These are phyloP conservation scores for Eciton burchellii DNA, from an alignment of 1,140 invertebrate species.

Conservation along the genomic window DNA sequence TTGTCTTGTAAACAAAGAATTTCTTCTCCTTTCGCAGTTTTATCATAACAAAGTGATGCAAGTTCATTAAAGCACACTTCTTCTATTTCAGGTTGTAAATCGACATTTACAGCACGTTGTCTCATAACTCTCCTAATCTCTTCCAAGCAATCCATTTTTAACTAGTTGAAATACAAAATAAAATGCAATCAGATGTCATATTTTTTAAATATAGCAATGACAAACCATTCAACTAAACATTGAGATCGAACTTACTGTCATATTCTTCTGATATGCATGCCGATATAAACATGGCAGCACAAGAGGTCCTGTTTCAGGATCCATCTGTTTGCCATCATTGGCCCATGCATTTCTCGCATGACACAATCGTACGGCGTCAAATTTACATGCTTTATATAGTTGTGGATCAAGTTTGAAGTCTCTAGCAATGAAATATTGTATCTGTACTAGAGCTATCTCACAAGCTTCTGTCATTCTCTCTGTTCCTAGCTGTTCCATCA, in stretches of 20 bases:
- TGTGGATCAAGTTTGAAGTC: slow-evolving; percentile 97
- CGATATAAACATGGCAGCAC: slow-evolving; percentile 97
- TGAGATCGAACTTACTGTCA: slow-evolving; percentile 85
- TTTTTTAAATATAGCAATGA: not conserved
- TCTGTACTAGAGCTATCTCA: slow-evolving; percentile 96
- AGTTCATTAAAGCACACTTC: slow-evolving; percentile 95
- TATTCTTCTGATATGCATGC: slow-evolving; percentile 91
- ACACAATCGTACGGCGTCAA: slow-evolving; percentile 94
- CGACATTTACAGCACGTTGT: slow-evolving; percentile 95
- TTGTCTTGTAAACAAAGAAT: slow-evolving; percentile 97
- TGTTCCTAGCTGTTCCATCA: slow-evolving; percentile 96
- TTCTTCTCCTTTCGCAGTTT: slow-evolving; percentile 94
- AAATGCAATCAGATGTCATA: not conserved
- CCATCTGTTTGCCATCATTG: slow-evolving; percentile 88
- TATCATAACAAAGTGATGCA: slow-evolving; percentile 92
- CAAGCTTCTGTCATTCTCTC: slow-evolving; percentile 95
- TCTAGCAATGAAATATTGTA: slow-evolving; percentile 98
- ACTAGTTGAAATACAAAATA: slow-evolving; percentile 75
- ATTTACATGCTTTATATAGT: slow-evolving; percentile 94
- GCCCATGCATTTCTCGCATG: slow-evolving; percentile 93
- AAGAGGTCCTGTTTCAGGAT: slow-evolving; percentile 91
- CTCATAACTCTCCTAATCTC: slow-evolving; percentile 97
- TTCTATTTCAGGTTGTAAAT: slow-evolving; percentile 97
- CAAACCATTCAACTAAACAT: slow-evolving; percentile 2
- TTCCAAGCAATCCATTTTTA: slow-evolving; percentile 89